Evolutionary conservation across 2,797 vertebrate genomes (phyloP).

Genomic region (Phyllotis vaccarum): DNA sequence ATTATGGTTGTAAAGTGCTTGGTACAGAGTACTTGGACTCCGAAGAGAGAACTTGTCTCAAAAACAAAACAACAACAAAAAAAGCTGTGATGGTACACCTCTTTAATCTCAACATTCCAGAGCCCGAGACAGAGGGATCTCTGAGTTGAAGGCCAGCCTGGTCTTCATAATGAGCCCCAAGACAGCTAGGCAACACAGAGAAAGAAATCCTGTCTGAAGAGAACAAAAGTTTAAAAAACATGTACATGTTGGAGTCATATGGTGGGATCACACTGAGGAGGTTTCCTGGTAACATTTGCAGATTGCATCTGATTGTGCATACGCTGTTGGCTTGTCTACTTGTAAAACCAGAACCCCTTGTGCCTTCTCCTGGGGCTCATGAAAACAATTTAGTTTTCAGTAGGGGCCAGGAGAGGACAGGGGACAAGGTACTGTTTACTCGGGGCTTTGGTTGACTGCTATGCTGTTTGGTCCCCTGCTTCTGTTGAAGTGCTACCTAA

Average conservation of each 20-base stretch:
- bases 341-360: background rate
- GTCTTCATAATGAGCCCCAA: background rate
- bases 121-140: background rate
- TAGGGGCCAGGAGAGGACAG: background rate
- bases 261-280: background rate
- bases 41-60: background rate
- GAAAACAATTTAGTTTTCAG: conserved; percentile 52
- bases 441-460: background rate
- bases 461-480: conserved; percentile 10
- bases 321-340: background rate
- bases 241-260: background rate
- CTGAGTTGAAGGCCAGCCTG: background rate
- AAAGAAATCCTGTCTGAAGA: background rate
- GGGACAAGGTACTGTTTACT: background rate
- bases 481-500: background rate
- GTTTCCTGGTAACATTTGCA: background rate
- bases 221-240: background rate
- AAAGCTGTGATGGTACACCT: background rate
- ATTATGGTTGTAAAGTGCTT: background rate
- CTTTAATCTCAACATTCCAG: background rate
- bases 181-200: background rate
- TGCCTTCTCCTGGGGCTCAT: background rate
- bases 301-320: background rate
- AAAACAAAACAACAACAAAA: background rate
- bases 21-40: background rate